Evolutionary conservation across 2,888 invertebrate species (phyloP).

Genomic region (Heliconius ismenius): DNA sequence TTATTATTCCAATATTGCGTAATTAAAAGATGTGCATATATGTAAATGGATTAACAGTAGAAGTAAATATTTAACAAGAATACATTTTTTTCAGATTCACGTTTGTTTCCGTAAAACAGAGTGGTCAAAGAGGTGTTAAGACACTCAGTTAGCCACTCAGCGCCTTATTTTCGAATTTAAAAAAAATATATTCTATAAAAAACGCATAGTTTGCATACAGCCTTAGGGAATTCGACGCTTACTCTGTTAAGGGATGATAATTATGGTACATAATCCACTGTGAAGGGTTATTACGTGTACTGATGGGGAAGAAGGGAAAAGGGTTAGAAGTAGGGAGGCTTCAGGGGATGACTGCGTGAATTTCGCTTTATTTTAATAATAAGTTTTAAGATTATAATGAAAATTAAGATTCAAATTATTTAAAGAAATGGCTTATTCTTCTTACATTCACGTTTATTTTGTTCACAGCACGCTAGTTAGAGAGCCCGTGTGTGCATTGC

Average conservation of each 20-base stretch:
- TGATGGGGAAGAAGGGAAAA: not conserved
- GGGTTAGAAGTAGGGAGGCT: not conserved
- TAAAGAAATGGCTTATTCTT: not conserved
- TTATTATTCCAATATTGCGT: not conserved
- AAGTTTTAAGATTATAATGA: not conserved
- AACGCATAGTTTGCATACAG: slow-evolving; percentile 9
- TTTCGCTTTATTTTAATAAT: not conserved
- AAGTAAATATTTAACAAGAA: too few species aligned
- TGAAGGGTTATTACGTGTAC: slow-evolving; percentile 16
- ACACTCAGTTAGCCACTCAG: not conserved
- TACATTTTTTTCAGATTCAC: too few species aligned
- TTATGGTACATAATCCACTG: slow-evolving; percentile 25
- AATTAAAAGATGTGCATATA: not conserved
- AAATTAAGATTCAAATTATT: not conserved
- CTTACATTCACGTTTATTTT: not conserved
- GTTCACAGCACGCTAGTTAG: too few species aligned
- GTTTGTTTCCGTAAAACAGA: not conserved
- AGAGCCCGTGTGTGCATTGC: too few species aligned
- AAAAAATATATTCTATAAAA: not conserved
- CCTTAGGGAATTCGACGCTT: slow-evolving; percentile 25
- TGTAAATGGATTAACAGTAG: not conserved
- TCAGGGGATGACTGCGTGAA: not conserved
- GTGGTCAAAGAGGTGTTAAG: not conserved
- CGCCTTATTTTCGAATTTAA: not conserved
- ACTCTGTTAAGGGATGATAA: slow-evolving; percentile 24